Evolutionary conservation across 1,140 invertebrate species (phyloP), one percentile per base, ranked within the genome.

Genomic region (Trachymyrmex septentrionalis): DNA sequence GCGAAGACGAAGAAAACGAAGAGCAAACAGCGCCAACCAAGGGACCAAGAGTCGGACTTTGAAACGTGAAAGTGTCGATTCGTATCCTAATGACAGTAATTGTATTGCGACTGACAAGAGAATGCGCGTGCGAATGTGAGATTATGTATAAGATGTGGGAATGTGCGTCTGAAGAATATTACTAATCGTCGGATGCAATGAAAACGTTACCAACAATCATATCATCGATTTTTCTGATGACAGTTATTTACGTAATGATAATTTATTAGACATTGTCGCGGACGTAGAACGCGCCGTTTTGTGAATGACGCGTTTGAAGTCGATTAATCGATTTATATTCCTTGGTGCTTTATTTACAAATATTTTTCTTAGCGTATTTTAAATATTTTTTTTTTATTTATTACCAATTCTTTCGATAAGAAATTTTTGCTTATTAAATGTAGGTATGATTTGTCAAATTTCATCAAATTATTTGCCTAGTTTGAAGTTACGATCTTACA

Each of bases 1-100:
- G 85, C 84, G 63, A 94, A 94, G 72, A 85, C 91, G 12, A 94
- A 93, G 77, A 93, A 91, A 86, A 53, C 85, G 69, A 95, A 93
- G 87, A 93, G 87, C 71, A 95, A 94, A 91, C 63, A 76, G n/a
- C 72, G 53, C 7, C 75, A 85, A 7, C 50, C 57, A 30, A 90
- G 80, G 55, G 80, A 91, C n/a, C 88, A 85, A 44, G 87, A 91
- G 14, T 53, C 27, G 4, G 87, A 90, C 30, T 30, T 44, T 44
- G 90, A 91, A 59, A 87, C 86, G 55, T 88, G 90, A 91, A 71
- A 76, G 75, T 75, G 38, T 66, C 48, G 61, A 78, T 44, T 81
- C 21, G 69, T 27, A n/a, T 63, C 10, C 55, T 75, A 73, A 73
- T 75, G 69, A 71, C 50, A 55, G 69, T 84, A 63, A 75, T 73